Evolutionary conservation across 2,797 vertebrate genomes (phyloP), one percentile per base, ranked within the genome.

Genomic region (Anolis apletophallus): DNA sequence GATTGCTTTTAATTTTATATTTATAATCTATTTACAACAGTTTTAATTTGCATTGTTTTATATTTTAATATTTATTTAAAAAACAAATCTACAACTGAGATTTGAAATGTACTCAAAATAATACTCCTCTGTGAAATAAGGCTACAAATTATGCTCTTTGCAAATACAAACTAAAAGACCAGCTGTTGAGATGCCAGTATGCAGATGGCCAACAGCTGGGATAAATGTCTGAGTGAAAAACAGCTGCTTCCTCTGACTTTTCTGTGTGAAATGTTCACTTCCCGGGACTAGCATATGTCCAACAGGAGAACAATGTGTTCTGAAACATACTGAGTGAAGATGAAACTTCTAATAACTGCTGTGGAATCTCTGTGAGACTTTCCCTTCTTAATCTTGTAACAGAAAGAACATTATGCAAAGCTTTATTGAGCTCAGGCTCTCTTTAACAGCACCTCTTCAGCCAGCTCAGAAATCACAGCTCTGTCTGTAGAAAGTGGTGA

Each of bases 191-290:
- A 77, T 8, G 76, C 54, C 40, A 71, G 74, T 71, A 71, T 9
- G 19, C 73, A 82, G 50, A 57, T 32, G 52, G 46, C 34, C 64
- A 82, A 69, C 74, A 82, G 67, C 80, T 87, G 80, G 52, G 57
- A 82, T 69, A 87, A 87, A 87, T 83, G 50, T 77, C n/a, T 71
- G 23, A 71, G 6, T 83, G 54, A 72, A 87, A 82, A 77, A 67
- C 80, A 61, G 52, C 80, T 83, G n/a, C 74, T 64, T 64, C 3
- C n/a, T 29, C 79, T 57, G 59, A 68, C 40, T 86, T 32, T 76
- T 76, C n/a, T 40, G 29, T 46, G 19, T 77, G 79, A 54, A 54
- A 74, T 26, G 40, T 46, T 86, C 64, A 57, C 54, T 87, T 87
- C 54, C 21, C 2, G 3, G 54, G 50, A 83, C 55, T 19, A 78